Conservation (phyloP, 2,113 vertebrate species). For the Marmota flaviventris region DNA sequence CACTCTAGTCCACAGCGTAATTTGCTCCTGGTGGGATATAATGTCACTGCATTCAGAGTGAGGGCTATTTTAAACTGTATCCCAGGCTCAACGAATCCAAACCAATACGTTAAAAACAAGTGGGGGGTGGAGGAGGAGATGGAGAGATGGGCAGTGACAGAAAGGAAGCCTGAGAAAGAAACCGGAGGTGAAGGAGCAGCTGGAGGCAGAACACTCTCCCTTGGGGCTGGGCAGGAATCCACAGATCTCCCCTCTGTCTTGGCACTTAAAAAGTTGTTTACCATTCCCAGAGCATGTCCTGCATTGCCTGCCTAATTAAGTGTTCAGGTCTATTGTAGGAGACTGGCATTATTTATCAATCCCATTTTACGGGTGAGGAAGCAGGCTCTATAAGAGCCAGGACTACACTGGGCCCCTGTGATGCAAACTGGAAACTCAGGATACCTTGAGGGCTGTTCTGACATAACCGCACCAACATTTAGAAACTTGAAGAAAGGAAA, state of each 20-base stretch:
- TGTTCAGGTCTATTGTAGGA: background rate
- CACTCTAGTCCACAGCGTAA: background rate
- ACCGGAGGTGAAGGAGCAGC: conserved; percentile 39
- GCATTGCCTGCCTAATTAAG: background rate
- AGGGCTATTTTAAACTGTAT: background rate
- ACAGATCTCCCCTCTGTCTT: background rate
- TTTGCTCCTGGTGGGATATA: background rate
- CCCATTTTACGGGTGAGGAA: background rate
- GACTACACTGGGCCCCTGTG: background rate
- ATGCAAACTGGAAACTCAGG: too few species aligned
- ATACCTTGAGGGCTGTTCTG: background rate
- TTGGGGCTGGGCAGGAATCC: background rate
- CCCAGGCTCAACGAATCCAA: background rate
- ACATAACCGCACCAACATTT: background rate
- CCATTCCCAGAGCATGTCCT: background rate
- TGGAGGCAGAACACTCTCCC: background rate
- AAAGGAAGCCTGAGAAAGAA: background rate
- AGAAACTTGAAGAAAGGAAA: background rate
- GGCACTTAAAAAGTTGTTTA: background rate
- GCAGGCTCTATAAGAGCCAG: background rate
- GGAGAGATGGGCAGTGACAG: conserved; percentile 50
- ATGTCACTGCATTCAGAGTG: background rate
- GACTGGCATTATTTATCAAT: background rate
- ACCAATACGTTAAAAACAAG: background rate
- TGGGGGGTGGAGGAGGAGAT: conserved; percentile 76